Base-by-base conservation (phyloP, 2,888 invertebrate genomes). In the Deilephila elpenor region DNA sequence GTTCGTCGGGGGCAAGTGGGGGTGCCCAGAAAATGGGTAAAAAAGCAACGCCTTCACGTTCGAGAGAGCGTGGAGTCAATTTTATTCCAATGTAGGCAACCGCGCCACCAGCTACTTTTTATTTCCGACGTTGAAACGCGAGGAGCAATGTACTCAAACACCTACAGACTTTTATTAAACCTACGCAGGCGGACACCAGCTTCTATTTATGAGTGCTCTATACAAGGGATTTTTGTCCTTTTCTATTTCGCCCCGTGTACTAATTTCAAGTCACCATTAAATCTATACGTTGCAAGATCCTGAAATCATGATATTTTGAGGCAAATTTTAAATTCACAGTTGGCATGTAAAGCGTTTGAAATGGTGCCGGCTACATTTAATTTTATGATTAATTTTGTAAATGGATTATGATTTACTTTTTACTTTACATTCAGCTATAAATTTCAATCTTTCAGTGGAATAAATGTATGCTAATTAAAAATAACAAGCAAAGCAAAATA, bases 61-160 rank as follows among this genome's bases (percentile, higher is more conserved):
- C 92, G 93, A 93, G 90, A 93, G 94, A 93, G 94, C 93, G 93
- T 93, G 93, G 93, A 94, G 94, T 94, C 93, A 94, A 94, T 94
- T 94, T 94, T 94, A 94, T 94, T 93, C 94, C 94, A 92, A 94
- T 93, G 94, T 93, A 93, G 94, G 92, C 93, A 91, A 92, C 94
- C 93, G 89, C 93, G 93, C 93, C 91, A 89, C 89, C 88, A 86
- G 90, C 90, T 89, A 93, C 94, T 94, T 94, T 94, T 94, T 94
- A 93, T 90, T 93, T 93, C 93, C 93, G 91, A 88, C 89, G 88
- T 85, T 91, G 94, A 91, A 94, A 93, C 92, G 93, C 91, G 93
- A 93, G 89, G 87, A 92, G 90, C 88, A 88, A 86, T 92, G 93
- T 93, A 90, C 92, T 94, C 92, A 91, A 93, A 94, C 94, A 93